These are phyloP conservation scores for Cryptocephalus primarius DNA, from an alignment of 2,888 invertebrate genomes.

Conservation along the genomic window DNA sequence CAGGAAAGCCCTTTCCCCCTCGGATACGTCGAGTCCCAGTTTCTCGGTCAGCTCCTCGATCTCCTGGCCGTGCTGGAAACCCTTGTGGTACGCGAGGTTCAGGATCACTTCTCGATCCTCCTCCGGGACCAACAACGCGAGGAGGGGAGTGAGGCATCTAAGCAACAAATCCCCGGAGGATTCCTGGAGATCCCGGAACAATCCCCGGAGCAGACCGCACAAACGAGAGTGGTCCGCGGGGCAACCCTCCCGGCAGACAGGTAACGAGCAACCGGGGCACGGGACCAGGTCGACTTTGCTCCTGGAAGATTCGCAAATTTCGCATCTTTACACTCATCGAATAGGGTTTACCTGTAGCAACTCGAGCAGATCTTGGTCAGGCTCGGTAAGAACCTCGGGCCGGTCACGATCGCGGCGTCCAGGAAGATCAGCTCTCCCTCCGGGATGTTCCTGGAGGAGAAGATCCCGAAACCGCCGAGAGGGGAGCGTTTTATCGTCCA, in stretches of 20 bases:
- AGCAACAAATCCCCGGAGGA: background rate
- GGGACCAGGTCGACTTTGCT: too few relatives aligned
- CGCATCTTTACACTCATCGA: too few relatives aligned
- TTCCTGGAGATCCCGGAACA: too few relatives aligned
- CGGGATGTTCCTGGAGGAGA: conserved; percentile 54
- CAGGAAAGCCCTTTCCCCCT: conserved; percentile 49
- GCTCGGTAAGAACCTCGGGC: conserved; percentile 49
- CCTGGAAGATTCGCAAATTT: too few relatives aligned
- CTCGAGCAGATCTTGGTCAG: conserved; percentile 49
- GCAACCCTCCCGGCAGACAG: too few relatives aligned
- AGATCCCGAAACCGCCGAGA: conserved; percentile 59
- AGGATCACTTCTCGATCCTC: conserved; percentile 43
- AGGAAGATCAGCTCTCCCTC: conserved; percentile 59
- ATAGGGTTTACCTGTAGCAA: conserved; percentile 51
- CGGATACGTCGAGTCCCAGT: conserved; percentile 39
- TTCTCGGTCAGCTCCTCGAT: conserved; percentile 42
- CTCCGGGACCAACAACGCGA: conserved; percentile 34
- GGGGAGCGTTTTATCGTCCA: conserved; percentile 53
- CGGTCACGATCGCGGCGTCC: conserved; percentile 58
- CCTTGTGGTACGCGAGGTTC: conserved; percentile 36
- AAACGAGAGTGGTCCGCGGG: conserved; percentile 31
- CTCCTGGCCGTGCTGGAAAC: conserved; percentile 45
- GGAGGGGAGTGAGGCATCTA: conserved; percentile 37
- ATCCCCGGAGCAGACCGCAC: too few relatives aligned
- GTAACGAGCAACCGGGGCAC: too few relatives aligned